Base-by-base conservation (phyloP, 2,888 invertebrate genomes). In the Smittia aterrima region DNA sequence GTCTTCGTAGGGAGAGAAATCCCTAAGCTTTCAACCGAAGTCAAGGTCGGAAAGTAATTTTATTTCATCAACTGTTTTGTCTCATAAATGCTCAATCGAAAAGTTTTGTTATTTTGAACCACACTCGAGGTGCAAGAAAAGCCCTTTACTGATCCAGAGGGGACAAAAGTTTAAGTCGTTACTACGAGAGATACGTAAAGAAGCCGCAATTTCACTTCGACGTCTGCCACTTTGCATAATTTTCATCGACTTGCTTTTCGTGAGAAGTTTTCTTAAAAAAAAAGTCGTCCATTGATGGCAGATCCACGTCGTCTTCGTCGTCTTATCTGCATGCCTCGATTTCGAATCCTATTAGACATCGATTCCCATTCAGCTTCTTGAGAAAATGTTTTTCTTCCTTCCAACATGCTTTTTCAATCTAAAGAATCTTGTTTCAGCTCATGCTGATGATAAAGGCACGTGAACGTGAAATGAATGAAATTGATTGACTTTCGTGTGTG, bases 401-500 rank as follows among this genome's bases (percentile, higher is more conserved):
- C n/a, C 22, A 9, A 1, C 13, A 7, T 27, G 64, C 9, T 27
- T n/a, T 18, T 64, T 18, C 22, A 58, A 27, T n/a, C n/a, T n/a
- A n/a, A n/a, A n/a, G n/a, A n/a, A n/a, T n/a, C 13, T 64, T 64
- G 4, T 64, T 64, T 25, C 2, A 64, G 22, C 16, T 58, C 4
- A 47, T 22, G 9, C 16, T 38, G 20, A 72, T 72, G 72, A 72
- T 62, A 54, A 72, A 72, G 72, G 72, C 53, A 64, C 25, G 13
- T 64, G 53, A 27, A 72, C 70, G 70, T 72, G 72, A 25, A 72
- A 32, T 72, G 72, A 62, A 58, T 58, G 58, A 62, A 72, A 62
- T 58, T 72, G 72, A 72, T 72, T 72, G 72, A 62, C 62, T 72
- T 72, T 72, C 18, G 41, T 27, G 54, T 54, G 70, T 54, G 70